phyloP scores from a whole-genome alignment of 1,140 invertebrate species.

The Venustaconcha ellipsiformis region DNA sequence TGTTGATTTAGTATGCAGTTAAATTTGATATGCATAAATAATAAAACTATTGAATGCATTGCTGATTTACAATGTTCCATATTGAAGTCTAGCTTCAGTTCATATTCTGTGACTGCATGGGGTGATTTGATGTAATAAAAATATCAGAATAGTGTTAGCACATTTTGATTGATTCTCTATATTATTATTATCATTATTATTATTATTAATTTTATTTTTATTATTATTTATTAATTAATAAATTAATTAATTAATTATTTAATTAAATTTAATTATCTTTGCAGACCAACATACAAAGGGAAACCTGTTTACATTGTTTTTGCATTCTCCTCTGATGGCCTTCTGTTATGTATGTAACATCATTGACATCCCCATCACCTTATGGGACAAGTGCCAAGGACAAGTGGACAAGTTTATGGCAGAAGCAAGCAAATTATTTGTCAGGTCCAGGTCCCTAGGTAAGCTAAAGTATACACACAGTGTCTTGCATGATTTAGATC shows the following conservation, averaged over 20 bases:
- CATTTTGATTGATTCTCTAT: too few species aligned
- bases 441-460: constrained; percentile 84
- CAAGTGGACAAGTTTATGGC: constrained; percentile 90
- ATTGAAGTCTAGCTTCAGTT: too few species aligned
- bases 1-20: too few species aligned
- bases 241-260: not conserved
- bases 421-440: constrained; percentile 87
- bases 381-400: constrained; percentile 91
- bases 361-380: constrained; percentile 83
- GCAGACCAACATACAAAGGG: constrained; percentile 91
- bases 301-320: constrained; percentile 93
- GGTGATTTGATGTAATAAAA: too few species aligned
- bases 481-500: too few species aligned
- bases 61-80: too few species aligned
- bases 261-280: constrained; percentile 44
- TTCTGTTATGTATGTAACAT: constrained; percentile 94
- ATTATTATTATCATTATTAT: too few species aligned
- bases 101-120: too few species aligned
- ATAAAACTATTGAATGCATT: too few species aligned
- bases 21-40: too few species aligned
- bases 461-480: constrained; percentile 57
- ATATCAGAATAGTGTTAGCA: too few species aligned
- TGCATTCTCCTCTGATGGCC: constrained; percentile 93
- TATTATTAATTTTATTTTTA: too few species aligned
- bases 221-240: not conserved